Base-by-base conservation (phyloP, 2,888 invertebrate genomes). In the Craniophora ligustri region DNA sequence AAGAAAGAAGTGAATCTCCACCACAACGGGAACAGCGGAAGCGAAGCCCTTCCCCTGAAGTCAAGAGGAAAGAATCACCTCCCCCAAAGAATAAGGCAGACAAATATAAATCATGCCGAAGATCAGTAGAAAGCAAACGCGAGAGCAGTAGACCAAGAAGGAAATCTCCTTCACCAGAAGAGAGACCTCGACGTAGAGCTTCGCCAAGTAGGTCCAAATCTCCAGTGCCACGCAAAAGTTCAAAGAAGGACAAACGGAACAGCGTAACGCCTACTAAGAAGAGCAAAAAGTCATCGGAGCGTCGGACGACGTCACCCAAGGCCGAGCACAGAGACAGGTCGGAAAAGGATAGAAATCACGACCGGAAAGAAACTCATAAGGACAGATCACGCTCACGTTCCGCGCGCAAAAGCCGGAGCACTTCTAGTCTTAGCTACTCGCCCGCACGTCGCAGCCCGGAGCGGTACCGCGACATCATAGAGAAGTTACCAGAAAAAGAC, bases 391-490 rank as follows among this genome's bases (percentile, higher is more conserved):
- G 79, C 21, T 85, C 89, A 0, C 79, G 79, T 0, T 85, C 86
- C 0, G 71, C 77, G 2, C 86, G 87, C 6, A 92, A 91, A 11
- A 94, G 94, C 53, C 80, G 91, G 35, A 94, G 94, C 71, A 91
- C 93, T 0, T 94, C 94, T 8, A 95, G 94, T 62, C 84, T 96
- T 41, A 96, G 96, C 71, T 96, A 96, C 73, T 96, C 96, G 0
- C 96, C 96, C 0, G 95, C 96, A 0, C 92, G 95, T 2, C 93
- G 95, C 11, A 94, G 95, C 84, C 96, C 96, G 0, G 96, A 96
- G 72, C 93, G 96, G 0, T 96, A 96, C 78, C 94, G 92, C 18
- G 96, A 96, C 59, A 95, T 95, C 32, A 87, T 95, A 26, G 95
- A 95, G 44, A 93, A 90, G 59, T 78, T 94, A 34, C 94, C 94